Evolutionary conservation across 2,113 vertebrate genomes (phyloP).

Genomic region (Calonectris borealis): DNA sequence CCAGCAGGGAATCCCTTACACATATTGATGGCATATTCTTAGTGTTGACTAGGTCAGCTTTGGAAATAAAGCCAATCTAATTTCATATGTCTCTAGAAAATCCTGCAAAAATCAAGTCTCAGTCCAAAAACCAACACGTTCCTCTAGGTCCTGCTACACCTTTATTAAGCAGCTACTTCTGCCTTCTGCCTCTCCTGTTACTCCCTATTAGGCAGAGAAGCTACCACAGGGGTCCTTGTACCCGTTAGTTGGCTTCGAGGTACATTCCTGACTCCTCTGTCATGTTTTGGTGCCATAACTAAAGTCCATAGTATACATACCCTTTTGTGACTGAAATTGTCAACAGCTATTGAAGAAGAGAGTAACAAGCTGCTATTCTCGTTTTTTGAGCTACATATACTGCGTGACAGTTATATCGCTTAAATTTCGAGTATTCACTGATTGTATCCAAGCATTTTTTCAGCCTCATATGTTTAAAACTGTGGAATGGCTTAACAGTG

Average conservation of each 20-base stretch:
- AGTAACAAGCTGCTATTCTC: constrained; percentile 53
- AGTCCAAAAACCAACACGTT: not conserved
- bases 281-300: not conserved
- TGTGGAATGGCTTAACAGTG: constrained; percentile 40
- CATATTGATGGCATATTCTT: not conserved
- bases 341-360: not conserved
- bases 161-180: not conserved
- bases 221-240: not conserved
- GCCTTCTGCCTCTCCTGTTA: not conserved
- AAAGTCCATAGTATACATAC: not conserved
- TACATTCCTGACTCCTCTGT: not conserved
- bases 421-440: constrained; percentile 57
- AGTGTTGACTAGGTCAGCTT: not conserved
- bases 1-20: not conserved
- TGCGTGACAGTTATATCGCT: constrained; percentile 48
- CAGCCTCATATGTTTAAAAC: constrained; percentile 44
- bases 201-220: not conserved
- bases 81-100: not conserved
- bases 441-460: constrained; percentile 37
- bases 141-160: not conserved
- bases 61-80: not conserved
- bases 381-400: not conserved
- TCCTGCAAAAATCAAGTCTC: not conserved
- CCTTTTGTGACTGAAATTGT: constrained; percentile 7
- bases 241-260: not conserved